These are phyloP conservation scores for Trididemnum miniatum DNA, from an alignment of 23 tunicate species.

Conservation along the genomic window DNA sequence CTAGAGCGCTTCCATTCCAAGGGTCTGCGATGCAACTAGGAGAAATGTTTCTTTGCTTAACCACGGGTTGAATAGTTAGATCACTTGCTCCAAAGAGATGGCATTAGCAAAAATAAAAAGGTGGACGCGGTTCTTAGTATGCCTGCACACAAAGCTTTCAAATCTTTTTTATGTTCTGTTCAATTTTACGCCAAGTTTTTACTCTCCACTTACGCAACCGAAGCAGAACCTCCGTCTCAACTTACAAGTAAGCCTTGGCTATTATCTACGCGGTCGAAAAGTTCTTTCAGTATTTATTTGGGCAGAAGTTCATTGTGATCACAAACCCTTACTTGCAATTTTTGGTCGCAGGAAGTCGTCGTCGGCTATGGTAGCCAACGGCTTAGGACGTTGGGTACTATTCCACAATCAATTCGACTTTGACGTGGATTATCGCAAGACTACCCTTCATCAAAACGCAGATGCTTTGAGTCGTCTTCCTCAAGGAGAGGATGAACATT, in stretches of 20 bases:
- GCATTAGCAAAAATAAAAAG: slow-evolving; percentile 8
- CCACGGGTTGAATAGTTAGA: slow-evolving; percentile 20
- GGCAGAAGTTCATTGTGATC: slow-evolving; percentile 32
- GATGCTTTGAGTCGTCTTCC: slow-evolving; percentile 51
- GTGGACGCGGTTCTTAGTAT: slow-evolving; percentile 24
- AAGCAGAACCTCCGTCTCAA: background rate
- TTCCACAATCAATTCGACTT: slow-evolving; percentile 18
- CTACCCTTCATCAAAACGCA: slow-evolving; percentile 39
- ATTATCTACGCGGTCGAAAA: slow-evolving; percentile 21
- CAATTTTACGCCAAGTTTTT: background rate
- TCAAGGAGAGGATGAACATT: slow-evolving; percentile 3
- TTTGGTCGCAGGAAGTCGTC: slow-evolving; percentile 27
- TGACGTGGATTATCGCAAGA: slow-evolving; percentile 30
- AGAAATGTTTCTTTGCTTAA: slow-evolving; percentile 24
- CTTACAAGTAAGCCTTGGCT: slow-evolving; percentile 5
- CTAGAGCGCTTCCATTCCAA: background rate
- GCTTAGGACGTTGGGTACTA: slow-evolving; percentile 26
- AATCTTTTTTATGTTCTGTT: background rate
- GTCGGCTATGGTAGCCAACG: slow-evolving; percentile 47
- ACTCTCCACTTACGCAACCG: background rate
- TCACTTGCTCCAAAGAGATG: background rate
- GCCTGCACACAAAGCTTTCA: slow-evolving; percentile 9
- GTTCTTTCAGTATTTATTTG: slow-evolving; percentile 37
- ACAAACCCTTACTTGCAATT: slow-evolving; percentile 41
- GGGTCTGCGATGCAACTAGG: slow-evolving; percentile 8